Evolutionary conservation across 2,888 invertebrate species (phyloP).

Genomic region (Netelia virgata): DNA sequence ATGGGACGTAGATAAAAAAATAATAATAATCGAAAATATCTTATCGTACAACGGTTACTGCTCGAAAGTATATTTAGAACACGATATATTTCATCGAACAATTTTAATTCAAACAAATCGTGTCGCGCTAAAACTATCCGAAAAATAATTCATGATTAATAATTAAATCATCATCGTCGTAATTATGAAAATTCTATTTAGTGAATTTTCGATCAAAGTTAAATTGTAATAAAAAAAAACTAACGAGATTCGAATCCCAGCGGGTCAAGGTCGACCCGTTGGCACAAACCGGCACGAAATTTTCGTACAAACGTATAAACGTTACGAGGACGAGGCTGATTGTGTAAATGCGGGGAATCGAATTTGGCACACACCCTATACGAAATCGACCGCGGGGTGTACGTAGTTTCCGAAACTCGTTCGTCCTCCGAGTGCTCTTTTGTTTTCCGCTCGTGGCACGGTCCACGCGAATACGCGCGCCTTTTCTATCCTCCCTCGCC

Average conservation of each 20-base stretch:
- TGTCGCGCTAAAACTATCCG: too few species aligned
- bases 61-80: background rate
- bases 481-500: slow-evolving; percentile 27
- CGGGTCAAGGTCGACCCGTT: background rate
- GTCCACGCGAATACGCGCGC: slow-evolving; percentile 2
- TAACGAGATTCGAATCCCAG: too few species aligned
- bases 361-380: slow-evolving; percentile 61
- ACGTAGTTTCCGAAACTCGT: slow-evolving; percentile 63
- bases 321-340: background rate
- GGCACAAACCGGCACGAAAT: background rate
- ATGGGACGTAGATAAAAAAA: slow-evolving; percentile 20
- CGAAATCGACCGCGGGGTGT: slow-evolving; percentile 29
- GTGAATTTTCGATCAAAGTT: too few species aligned
- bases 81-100: background rate
- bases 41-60: background rate
- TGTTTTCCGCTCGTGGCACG: slow-evolving; percentile 50
- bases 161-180: too few species aligned
- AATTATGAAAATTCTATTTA: too few species aligned
- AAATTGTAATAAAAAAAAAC: too few species aligned
- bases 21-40: background rate
- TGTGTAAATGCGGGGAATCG: slow-evolving; percentile 44
- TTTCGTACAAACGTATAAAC: background rate
- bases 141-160: too few species aligned
- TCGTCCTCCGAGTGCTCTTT: slow-evolving; percentile 60
- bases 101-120: background rate